A percentile compares a stretch with the other conserved stretches of the same genome.
These are phyloP conservation scores for Chrysogorgia sp. DNA, from an alignment of 92 coral and sea anemone genomes.

Conservation along the genomic window DNA sequence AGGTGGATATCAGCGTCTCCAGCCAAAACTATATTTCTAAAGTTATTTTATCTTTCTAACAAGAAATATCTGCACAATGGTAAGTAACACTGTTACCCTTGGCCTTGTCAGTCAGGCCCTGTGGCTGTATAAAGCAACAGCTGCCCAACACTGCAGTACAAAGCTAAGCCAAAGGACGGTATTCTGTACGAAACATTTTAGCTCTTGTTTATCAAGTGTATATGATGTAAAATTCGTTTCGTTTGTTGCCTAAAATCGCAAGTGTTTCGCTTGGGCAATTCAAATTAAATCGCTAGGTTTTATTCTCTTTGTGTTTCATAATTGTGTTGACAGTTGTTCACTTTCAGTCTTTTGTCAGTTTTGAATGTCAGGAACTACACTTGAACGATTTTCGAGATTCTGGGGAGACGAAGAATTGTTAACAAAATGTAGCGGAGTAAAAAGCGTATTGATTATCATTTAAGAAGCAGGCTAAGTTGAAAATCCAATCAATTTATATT, in stretches of 20 bases:
- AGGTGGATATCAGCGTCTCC: background rate
- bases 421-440: too few relatives aligned
- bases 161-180: conserved; percentile 63
- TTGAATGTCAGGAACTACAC: conserved; percentile 38
- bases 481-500: too few relatives aligned
- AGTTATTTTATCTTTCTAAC: background rate
- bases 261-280: too few relatives aligned
- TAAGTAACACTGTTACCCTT: background rate
- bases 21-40: background rate
- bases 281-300: background rate
- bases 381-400: conserved; percentile 26
- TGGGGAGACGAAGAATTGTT: too few relatives aligned
- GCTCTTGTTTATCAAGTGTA: too few relatives aligned
- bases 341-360: background rate
- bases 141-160: too few relatives aligned
- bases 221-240: too few relatives aligned
- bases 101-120: too few relatives aligned
- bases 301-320: background rate
- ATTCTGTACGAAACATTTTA: conserved; percentile 59
- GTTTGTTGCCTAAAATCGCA: too few relatives aligned
- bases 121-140: background rate
- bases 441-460: background rate
- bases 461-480: background rate
- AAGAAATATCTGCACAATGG: background rate
- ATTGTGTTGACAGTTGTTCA: too few relatives aligned